Evolutionary conservation across 1,140 invertebrate species (phyloP).

Genomic region (Orius insidiosus): DNA sequence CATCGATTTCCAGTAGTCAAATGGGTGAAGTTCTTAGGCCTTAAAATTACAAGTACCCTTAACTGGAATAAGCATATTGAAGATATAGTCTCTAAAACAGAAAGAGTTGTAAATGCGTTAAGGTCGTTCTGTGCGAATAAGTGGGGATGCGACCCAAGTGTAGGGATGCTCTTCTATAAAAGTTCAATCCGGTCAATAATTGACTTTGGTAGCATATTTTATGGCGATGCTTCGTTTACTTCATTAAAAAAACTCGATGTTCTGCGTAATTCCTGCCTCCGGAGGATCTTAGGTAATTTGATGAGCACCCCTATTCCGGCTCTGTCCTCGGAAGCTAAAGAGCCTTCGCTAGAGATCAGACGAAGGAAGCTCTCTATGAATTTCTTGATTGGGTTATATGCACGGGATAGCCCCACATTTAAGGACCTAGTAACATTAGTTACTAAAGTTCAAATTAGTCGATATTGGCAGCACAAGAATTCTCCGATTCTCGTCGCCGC

Average conservation of each 20-base stretch:
- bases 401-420: background rate
- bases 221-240: background rate
- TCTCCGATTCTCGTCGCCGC: background rate
- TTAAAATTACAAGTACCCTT: background rate
- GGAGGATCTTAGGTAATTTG: background rate
- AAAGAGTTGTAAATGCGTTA: conserved; percentile 4
- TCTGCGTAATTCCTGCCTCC: background rate
- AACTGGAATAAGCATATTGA: background rate
- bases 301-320: background rate
- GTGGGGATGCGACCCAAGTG: background rate
- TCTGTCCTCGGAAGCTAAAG: background rate
- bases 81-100: background rate
- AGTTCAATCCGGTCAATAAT: background rate
- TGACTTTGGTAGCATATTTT: background rate
- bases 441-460: background rate
- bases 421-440: background rate
- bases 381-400: background rate
- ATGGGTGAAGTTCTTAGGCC: background rate
- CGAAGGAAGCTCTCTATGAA: background rate
- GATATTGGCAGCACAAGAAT: background rate
- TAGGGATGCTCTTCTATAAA: background rate
- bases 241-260: background rate
- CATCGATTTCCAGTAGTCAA: background rate
- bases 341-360: background rate
- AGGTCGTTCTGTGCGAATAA: background rate